Conservation (phyloP, 1,140 invertebrate genomes). For the Eriosoma lanigerum region DNA sequence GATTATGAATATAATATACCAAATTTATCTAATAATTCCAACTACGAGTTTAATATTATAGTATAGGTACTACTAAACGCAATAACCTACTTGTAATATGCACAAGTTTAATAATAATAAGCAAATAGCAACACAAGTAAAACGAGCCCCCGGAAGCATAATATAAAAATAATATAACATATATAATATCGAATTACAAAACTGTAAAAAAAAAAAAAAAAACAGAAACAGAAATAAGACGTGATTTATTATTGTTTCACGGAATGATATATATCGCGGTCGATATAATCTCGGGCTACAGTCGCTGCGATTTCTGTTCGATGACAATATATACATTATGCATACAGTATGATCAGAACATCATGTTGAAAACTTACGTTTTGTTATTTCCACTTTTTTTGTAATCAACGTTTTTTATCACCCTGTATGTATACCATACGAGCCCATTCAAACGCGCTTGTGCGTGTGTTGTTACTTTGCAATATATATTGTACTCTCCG, state of each 20-base stretch:
- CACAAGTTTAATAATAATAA: too few relatives aligned
- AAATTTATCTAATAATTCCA: too few relatives aligned
- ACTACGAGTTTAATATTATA: too few relatives aligned
- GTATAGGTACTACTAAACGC: too few relatives aligned
- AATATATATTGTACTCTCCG: neutral
- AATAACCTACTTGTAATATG: slow-evolving; percentile 2
- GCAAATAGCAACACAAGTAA: neutral
- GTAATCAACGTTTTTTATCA: too few relatives aligned
- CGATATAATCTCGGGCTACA: neutral
- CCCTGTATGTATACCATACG: neutral
- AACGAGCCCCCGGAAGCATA: neutral
- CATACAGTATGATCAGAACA: neutral
- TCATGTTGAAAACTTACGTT: too few relatives aligned
- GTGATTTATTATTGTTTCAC: slow-evolving; percentile 19
- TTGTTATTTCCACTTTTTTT: too few relatives aligned
- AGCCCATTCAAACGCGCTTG: neutral
- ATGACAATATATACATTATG: neutral
- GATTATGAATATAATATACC: too few relatives aligned
- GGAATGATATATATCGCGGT: slow-evolving; percentile 17
- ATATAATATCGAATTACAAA: slow-evolving; percentile 17
- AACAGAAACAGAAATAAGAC: neutral
- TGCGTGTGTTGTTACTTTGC: neutral
- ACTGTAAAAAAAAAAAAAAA: neutral
- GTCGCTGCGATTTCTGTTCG: neutral
- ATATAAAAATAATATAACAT: too few relatives aligned